Percentiles rank a stretch among this genome's conserved stretches.
Conservation (phyloP, 2,888 invertebrate species). For the Antheraea yamamai region DNA sequence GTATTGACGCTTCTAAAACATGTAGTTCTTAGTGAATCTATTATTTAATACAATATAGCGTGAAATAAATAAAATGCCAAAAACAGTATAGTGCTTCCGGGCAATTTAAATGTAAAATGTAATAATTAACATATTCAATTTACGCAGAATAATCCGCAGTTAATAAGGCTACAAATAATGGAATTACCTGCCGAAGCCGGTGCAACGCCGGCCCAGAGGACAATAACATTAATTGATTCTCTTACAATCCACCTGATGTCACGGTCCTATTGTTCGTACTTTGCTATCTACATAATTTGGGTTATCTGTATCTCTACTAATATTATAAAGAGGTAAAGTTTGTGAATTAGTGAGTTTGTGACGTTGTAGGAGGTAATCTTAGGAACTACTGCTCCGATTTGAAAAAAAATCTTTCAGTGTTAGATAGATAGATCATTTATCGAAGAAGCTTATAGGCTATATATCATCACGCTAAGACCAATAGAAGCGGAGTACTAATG, state of each 20-base stretch:
- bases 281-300: not conserved
- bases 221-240: conserved; percentile 74
- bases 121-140: conserved; percentile 28
- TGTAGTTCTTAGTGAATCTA: not conserved
- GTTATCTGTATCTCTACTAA: too few relatives aligned
- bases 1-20: too few relatives aligned
- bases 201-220: conserved; percentile 26
- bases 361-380: too few relatives aligned
- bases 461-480: too few relatives aligned
- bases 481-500: too few relatives aligned
- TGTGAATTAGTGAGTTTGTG: too few relatives aligned
- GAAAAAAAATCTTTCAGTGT: too few relatives aligned
- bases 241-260: conserved; percentile 64
- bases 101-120: conserved; percentile 10
- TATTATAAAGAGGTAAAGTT: too few relatives aligned
- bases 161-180: conserved; percentile 54
- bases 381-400: too few relatives aligned
- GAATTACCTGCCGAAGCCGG: conserved; percentile 32
- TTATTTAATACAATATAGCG: not conserved
- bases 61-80: not conserved
- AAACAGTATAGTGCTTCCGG: not conserved
- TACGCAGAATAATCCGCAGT: conserved; percentile 40
- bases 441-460: too few relatives aligned
- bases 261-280: conserved; percentile 19
- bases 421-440: too few relatives aligned